A percentile compares a stretch with the other conserved stretches of the same genome.
These are phyloP conservation scores for Papilio polytes DNA, from an alignment of 1,140 invertebrate genomes.

Conservation along the genomic window DNA sequence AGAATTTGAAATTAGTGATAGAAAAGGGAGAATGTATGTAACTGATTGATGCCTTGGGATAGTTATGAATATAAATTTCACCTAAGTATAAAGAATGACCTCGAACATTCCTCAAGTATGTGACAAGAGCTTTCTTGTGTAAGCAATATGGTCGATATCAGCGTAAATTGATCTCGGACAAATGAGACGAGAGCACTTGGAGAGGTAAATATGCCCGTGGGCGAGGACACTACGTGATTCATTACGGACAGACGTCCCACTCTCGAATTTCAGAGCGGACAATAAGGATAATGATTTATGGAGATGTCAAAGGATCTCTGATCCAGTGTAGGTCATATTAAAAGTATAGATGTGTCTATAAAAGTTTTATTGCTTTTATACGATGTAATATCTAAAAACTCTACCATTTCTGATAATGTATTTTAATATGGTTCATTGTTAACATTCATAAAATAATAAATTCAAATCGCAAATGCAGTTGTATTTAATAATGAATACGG, in stretches of 20 bases:
- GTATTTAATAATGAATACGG: neutral
- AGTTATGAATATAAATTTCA: constrained; percentile 48
- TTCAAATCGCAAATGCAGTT: neutral
- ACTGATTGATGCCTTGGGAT: constrained; percentile 8
- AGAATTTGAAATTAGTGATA: neutral
- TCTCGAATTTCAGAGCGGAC: constrained; percentile 47
- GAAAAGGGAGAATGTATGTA: neutral
- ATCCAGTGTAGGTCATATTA: constrained; percentile 25
- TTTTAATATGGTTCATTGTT: neutral
- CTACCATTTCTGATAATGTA: neutral
- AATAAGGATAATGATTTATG: constrained; percentile 47
- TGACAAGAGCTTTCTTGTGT: constrained; percentile 42
- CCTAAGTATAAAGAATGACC: constrained; percentile 56
- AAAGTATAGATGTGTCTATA: constrained; percentile 13
- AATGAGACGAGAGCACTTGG: constrained; percentile 55
- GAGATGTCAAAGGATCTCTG: constrained; percentile 30
- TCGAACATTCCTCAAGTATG: constrained; percentile 40
- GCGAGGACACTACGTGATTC: constrained; percentile 69
- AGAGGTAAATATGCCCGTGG: constrained; percentile 67
- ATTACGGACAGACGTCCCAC: constrained; percentile 60
- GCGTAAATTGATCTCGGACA: constrained; percentile 43
- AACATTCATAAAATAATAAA: neutral
- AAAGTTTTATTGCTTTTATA: neutral
- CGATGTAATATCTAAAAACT: neutral
- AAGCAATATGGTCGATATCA: constrained; percentile 49